Evolutionary conservation across 2,797 vertebrate species (phyloP).

Genomic region (Urosaurus nigricauda): DNA sequence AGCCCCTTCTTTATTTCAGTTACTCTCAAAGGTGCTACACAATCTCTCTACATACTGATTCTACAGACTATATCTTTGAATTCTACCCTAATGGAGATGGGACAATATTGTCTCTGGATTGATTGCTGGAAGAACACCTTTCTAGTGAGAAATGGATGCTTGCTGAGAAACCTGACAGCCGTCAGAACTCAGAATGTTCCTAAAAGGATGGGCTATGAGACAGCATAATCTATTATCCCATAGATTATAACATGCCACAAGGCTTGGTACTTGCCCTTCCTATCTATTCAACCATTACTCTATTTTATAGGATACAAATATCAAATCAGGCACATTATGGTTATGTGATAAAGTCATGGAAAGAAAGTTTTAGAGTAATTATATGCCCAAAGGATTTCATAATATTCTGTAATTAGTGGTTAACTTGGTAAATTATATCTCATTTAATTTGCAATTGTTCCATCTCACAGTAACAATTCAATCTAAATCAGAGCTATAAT

Average conservation of each 20-base stretch:
- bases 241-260: conserved; percentile 23
- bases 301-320: conserved; percentile 17
- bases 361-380: conserved; percentile 55
- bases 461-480: conserved; percentile 25
- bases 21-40: no score
- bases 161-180: not conserved
- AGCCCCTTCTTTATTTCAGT: no score
- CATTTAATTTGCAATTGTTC: conserved; percentile 46
- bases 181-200: not conserved
- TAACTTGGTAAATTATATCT: conserved; percentile 60
- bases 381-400: conserved; percentile 59
- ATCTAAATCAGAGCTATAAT: conserved; percentile 34
- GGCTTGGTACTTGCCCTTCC: not conserved
- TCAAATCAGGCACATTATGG: conserved; percentile 19
- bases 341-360: conserved; percentile 39
- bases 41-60: no score
- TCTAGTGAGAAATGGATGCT: no score
- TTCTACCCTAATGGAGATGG: no score
- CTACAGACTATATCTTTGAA: no score
- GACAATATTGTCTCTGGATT: no score
- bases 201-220: not conserved
- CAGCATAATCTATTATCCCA: not conserved
- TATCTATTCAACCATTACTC: not conserved
- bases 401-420: conserved; percentile 59
- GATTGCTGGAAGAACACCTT: no score